phyloP scores from a whole-genome alignment of 2,888 invertebrate species.

The Polietes domitor region DNA sequence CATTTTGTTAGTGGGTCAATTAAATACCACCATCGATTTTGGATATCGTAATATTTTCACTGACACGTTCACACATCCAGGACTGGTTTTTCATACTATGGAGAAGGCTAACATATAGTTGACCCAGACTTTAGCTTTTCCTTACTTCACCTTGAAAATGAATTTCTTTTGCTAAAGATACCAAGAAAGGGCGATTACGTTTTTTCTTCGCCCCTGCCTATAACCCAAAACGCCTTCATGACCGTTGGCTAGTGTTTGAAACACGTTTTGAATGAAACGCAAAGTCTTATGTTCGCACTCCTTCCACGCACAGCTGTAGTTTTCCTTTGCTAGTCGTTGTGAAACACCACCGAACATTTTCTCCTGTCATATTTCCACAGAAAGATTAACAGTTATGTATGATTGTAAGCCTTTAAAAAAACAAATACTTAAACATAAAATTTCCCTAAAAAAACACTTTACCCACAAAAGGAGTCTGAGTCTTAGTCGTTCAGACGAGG shows the following conservation, averaged over 20 bases:
- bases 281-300: background rate
- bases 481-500: background rate
- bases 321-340: background rate
- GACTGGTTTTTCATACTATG: no score
- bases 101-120: no score
- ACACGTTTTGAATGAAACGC: constrained; percentile 21
- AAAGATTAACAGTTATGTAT: constrained; percentile 51
- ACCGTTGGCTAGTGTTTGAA: background rate
- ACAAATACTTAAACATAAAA: constrained; percentile 49
- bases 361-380: constrained; percentile 51
- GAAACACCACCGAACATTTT: constrained; percentile 15
- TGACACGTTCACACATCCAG: no score
- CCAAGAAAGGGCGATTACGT: no score
- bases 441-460: constrained; percentile 26
- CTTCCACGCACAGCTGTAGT: constrained; percentile 21
- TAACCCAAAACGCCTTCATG: constrained; percentile 10
- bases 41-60: no score
- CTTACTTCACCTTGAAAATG: no score
- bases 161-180: no score
- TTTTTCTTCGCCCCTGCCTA: background rate
- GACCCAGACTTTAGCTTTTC: no score
- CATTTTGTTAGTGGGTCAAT: no score
- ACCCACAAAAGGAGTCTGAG: background rate
- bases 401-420: constrained; percentile 55
- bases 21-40: no score